phyloP scores from a whole-genome alignment of 2,888 invertebrate genomes.

The Torymus tubicola region DNA sequence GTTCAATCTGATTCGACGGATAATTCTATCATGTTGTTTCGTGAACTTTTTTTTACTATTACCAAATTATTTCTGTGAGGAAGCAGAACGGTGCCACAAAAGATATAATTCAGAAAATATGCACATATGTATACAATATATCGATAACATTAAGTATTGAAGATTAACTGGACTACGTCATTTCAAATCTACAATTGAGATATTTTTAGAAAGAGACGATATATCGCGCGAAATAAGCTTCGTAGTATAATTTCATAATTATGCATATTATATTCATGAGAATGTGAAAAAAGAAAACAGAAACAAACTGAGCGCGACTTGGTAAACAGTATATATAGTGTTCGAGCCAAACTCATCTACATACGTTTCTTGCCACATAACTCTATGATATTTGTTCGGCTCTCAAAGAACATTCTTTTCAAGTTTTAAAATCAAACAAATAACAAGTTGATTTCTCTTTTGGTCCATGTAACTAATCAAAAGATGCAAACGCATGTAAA shows the following conservation, averaged over 20 bases:
- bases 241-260: background rate
- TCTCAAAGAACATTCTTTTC: background rate
- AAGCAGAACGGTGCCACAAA: too few species aligned
- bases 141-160: conserved; percentile 31
- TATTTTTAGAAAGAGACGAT: conserved; percentile 50
- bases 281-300: background rate
- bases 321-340: background rate
- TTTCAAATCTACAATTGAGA: conserved; percentile 11
- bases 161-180: conserved; percentile 43
- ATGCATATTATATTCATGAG: background rate
- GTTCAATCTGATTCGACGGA: too few species aligned
- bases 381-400: background rate
- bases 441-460: conserved; percentile 1
- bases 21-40: too few species aligned
- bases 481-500: too few species aligned
- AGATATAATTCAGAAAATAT: too few species aligned
- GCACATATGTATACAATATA: conserved; percentile 17
- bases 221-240: conserved; percentile 24
- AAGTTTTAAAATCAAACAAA: conserved; percentile 9
- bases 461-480: background rate
- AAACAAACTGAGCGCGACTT: conserved; percentile 4
- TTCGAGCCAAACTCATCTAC: background rate
- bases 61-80: too few species aligned
- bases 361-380: background rate
- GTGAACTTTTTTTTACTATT: too few species aligned